Conservation (phyloP, 2,113 vertebrate species). For the Hypomesus transpacificus region DNA sequence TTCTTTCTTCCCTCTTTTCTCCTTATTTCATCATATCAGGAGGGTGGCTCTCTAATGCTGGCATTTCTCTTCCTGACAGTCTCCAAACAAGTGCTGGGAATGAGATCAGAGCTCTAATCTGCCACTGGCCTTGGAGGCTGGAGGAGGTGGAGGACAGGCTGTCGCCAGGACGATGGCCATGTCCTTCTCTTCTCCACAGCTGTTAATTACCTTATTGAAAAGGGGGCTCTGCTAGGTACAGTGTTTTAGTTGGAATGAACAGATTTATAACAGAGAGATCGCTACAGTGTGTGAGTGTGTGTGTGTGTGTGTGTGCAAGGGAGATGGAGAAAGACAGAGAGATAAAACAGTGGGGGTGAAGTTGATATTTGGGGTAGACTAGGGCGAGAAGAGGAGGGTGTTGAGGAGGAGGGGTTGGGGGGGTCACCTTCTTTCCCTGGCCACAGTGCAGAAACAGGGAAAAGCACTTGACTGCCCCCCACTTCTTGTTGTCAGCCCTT, state of each 20-base stretch:
- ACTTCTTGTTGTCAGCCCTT: constrained; percentile 25
- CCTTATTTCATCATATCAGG: constrained; percentile 99
- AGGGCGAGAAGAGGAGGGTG: neutral
- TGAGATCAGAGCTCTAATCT: constrained; percentile 98
- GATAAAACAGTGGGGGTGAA: constrained; percentile 19
- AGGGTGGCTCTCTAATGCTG: constrained; percentile 97
- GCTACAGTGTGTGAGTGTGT: constrained; percentile 5
- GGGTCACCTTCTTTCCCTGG: constrained; percentile 33
- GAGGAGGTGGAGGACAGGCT: constrained; percentile 81
- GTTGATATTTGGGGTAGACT: constrained; percentile 26
- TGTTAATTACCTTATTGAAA: constrained; percentile 96
- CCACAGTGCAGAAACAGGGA: constrained; percentile 62
- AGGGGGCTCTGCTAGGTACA: constrained; percentile 71
- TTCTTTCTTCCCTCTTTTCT: constrained; percentile 64
- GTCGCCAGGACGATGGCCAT: constrained; percentile 76
- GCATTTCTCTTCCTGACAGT: constrained; percentile 99
- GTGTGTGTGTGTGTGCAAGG: constrained; percentile 9
- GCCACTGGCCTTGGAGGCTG: constrained; percentile 90
- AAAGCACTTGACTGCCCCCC: constrained; percentile 64
- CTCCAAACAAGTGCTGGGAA: constrained; percentile 98
- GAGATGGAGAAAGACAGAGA: neutral
- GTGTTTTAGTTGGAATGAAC: constrained; percentile 32
- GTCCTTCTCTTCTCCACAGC: constrained; percentile 70
- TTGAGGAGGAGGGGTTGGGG: neutral
- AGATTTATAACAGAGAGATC: constrained; percentile 24